A percentile compares a stretch with the other conserved stretches of the same genome.
Evolutionary conservation across 1,140 invertebrate genomes (phyloP).

Genomic region (Aplysia californica): DNA sequence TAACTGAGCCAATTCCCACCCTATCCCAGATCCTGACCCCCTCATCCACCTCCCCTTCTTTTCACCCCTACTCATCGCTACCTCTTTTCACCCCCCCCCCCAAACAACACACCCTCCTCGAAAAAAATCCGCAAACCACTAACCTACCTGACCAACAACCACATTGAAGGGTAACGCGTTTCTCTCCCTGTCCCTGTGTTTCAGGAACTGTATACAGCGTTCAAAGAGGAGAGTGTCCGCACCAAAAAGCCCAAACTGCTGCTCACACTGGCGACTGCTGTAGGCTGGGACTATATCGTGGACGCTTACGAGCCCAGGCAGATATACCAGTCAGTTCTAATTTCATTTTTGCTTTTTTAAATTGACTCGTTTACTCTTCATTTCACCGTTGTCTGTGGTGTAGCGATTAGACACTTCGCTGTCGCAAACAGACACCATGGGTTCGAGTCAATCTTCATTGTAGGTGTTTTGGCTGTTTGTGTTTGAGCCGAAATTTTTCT

Average conservation of each 20-base stretch:
- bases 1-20: neutral
- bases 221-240: constrained; percentile 66
- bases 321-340: constrained; percentile 46
- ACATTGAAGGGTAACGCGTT: too few species aligned
- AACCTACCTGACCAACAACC: neutral
- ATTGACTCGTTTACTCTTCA: too few species aligned
- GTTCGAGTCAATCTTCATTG: too few species aligned
- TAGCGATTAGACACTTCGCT: too few species aligned
- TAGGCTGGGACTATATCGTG: constrained; percentile 67
- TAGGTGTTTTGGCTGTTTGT: too few species aligned
- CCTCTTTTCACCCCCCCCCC: neutral
- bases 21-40: neutral
- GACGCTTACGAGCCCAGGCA: constrained; percentile 70
- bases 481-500: too few species aligned
- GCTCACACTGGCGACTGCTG: constrained; percentile 72
- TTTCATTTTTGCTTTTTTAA: too few species aligned
- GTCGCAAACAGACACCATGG: too few species aligned
- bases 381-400: too few species aligned
- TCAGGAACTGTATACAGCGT: constrained; percentile 78
- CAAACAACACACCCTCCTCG: neutral
- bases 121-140: neutral
- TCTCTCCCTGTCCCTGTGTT: too few species aligned
- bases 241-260: constrained; percentile 66
- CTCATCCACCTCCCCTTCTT: neutral
- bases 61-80: neutral